Evolutionary conservation across 2,797 vertebrate genomes (phyloP), one percentile per base, ranked within the genome.

Genomic region (Ptychobarbus kaznakovi): DNA sequence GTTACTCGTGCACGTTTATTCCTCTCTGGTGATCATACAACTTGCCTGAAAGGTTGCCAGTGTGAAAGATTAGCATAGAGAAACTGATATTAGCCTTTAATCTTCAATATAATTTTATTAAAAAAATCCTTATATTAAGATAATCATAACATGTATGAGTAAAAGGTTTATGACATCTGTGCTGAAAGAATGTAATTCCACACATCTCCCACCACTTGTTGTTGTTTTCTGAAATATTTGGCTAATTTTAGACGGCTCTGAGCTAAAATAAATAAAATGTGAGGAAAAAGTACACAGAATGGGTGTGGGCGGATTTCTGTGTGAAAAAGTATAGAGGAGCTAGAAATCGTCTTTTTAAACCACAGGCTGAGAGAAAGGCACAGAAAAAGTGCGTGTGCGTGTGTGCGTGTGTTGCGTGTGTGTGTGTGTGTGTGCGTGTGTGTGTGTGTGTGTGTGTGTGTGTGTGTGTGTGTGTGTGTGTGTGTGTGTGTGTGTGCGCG

Each of bases 281-380:
- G 35, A 16, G 28, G 3, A 6, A 15, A 42, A 28, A 10, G 13
- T 32, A 16, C 28, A 65, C 63, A 6, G 16, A 20, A 7, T 22
- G 1, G 1, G 5, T 35, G 25, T 46, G 77, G 42, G 40, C 2
- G 12, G 16, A 44, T 7, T 40, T 16, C 12, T 18, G 13, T 15
- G 42, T n/a, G 20, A 56, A 56, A 56, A 51, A 28, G 0, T 20
- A 46, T 18, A 51, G 15, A 58, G 38, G 51, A 42, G 53, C 53
- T 61, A 44, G 63, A 58, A 58, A 53, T 66, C 61, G 35, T 61
- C 56, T 63, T 38, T 78, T 63, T 65, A 65, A 46, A 46, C 42
- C 70, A 46, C 42, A 73, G 42, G 11, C 70, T 73, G 20, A 61
- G 38, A 28, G 56, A 61, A 28, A n/a, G 13, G 18, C 28, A 53